Evolutionary conservation across 2,797 vertebrate species (phyloP), one percentile per base, ranked within the genome.

Genomic region (Mastacembelus armatus): DNA sequence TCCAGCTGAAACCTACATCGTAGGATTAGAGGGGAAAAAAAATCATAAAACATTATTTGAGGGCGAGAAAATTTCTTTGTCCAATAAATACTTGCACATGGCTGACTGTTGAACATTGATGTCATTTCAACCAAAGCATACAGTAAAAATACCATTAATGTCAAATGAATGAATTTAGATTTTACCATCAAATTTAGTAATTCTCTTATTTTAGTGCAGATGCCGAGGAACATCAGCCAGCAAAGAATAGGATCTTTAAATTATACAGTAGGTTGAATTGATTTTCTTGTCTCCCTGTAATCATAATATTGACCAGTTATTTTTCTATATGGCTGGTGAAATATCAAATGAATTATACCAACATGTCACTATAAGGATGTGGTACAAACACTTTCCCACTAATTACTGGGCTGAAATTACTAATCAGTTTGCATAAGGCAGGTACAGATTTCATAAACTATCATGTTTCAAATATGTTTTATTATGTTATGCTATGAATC

Each of bases 241-340:
- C 14, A 45, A 52, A 51, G 12, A 21, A 69, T 15, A 26, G 7
- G 6, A 12, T 59, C 35, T 60, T 11, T 59, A 6, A 54, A 27
- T 65, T 29, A 0, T 57, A 39, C 1, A 29, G 49, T 12, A 32
- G 48, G 19, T 12, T 47, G 9, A 48, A 54, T 19, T 61, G 14
- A 77, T 74, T 43, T 16, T 19, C 14, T 12, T n/a, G 24, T 67
- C 45, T 48, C 19, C 33, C 22, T 77, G 47, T 51, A 39, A 38
- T 14, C 2, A 4, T 56, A 71, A 59, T 42, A 60, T 39, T 67
- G 61, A 65, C 8, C 29, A 21, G 21, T 6, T 49, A 5, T 40
- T 74, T 58, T 68, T 56, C 45, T 70, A 30, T 29, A 14, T 33
- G 16, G 29, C 47, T 69, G 45, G 71, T 63, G 48, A 63, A 68